Conservation (phyloP, 2,888 invertebrate genomes). For the Coenonympha glycerion region DNA sequence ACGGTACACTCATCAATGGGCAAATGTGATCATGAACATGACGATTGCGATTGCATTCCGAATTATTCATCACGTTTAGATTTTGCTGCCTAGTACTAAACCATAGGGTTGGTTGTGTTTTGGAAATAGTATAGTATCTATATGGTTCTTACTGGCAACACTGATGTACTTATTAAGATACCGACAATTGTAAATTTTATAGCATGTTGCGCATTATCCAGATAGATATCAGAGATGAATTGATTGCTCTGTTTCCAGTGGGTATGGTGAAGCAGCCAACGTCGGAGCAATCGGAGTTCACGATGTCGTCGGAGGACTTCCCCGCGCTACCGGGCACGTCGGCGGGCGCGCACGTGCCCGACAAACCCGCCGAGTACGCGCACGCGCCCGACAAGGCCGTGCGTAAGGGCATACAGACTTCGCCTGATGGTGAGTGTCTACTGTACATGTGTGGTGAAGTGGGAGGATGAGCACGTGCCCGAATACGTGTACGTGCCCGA, state of each 20-base stretch:
- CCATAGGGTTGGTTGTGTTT: too few species aligned
- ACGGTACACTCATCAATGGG: conserved; percentile 79
- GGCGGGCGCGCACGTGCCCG: conserved; percentile 66
- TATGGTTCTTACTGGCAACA: conserved; percentile 13
- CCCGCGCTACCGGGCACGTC: conserved; percentile 98
- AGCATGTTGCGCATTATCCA: too few species aligned
- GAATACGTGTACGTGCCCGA: background rate
- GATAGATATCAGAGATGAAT: background rate
- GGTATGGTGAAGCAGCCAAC: conserved; percentile 97
- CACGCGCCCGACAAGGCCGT: conserved; percentile 65
- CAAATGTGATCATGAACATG: too few species aligned
- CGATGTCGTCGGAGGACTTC: conserved; percentile 99
- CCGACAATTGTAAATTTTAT: too few species aligned
- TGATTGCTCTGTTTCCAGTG: conserved; percentile 67
- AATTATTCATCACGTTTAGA: too few species aligned
- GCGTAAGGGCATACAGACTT: conserved; percentile 94
- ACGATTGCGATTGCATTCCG: too few species aligned
- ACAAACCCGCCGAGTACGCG: conserved; percentile 44
- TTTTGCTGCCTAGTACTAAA: too few species aligned
- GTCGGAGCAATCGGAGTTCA: conserved; percentile 93
- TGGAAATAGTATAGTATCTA: background rate
- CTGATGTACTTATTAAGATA: background rate
- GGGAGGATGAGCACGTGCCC: too few species aligned
- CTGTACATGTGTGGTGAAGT: too few species aligned
- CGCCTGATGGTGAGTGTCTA: conserved; percentile 84